Base-by-base conservation (phyloP, 37 sponge, comb jelly and placozoan species). In the Trichoplax adhaerens region DNA sequence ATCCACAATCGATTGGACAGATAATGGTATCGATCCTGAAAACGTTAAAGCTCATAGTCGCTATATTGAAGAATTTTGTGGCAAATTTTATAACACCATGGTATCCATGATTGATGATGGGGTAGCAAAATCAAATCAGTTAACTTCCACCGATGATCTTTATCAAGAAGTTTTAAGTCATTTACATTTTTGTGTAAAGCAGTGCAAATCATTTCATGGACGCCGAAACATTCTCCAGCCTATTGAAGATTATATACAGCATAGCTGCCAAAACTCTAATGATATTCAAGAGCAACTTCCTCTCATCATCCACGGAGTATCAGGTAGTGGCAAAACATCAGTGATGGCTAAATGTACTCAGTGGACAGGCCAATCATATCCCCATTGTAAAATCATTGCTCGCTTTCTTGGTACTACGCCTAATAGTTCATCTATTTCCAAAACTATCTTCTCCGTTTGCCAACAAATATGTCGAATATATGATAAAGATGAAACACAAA, bases 361-460 rank as follows among this genome's bases (percentile, higher is more conserved):
- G 29, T 29, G 29, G 29, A 29, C 29, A 29, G 29, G 29, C 29
- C 29, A 29, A 29, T 29, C 29, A 29, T 29, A 29, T 29, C 29
- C 29, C 29, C 29, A 29, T 29, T 71, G 52, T 55, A 79, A 72
- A 48, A 65, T 82, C n/a, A 65, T 87, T 1, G 53, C 84, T 1
- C 73, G 88, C 4, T 87, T 87, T 60, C 72, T 87, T n/a, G 88
- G 88, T 8, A 84, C 85, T 48, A 74, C 88, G 8, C 77, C 81
- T 4, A 1, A 5, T 48, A 69, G 78, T 62, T 81, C 86, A 1
- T 65, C 78, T 1, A 79, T 84, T 49, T 75, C 79, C 54, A 55
- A 54, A 47, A 65, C 77, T 2, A 63, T 87, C 7, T 48, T 55
- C 48, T 84, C 82, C 64, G 58, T 87, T 1, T 81, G 85, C 60